A percentile compares a stretch with the other conserved stretches of the same genome.
These are phyloP conservation scores for Charina bottae DNA, from an alignment of 2,113 vertebrate species.

Conservation along the genomic window DNA sequence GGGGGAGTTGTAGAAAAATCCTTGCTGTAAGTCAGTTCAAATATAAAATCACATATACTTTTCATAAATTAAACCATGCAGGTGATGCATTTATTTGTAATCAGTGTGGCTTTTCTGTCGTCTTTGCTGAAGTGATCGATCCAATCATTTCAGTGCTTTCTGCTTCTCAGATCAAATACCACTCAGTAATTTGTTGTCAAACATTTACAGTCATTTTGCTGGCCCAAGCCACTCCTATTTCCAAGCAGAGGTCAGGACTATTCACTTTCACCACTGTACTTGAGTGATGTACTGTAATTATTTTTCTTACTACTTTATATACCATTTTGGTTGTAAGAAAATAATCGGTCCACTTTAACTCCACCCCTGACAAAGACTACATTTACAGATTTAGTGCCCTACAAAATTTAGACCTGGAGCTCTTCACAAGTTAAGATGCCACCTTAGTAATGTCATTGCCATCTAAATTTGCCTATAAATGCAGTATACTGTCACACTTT, in stretches of 20 bases:
- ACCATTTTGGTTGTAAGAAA: neutral
- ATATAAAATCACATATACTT: neutral
- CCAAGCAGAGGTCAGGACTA: neutral
- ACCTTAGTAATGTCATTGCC: neutral
- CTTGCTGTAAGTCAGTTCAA: neutral
- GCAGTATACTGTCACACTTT: conserved; percentile 16
- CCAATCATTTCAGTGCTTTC: neutral
- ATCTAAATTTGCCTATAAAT: neutral
- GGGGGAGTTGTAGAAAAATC: neutral
- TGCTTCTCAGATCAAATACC: neutral
- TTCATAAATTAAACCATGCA: neutral
- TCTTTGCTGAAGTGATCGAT: neutral
- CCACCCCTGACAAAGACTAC: neutral
- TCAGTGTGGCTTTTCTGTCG: neutral
- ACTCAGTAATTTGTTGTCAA: neutral
- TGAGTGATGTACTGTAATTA: too few species aligned
- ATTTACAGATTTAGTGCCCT: neutral
- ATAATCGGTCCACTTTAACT: neutral
- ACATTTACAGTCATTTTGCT: neutral
- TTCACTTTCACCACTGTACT: neutral
- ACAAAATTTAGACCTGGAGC: neutral
- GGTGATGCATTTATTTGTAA: neutral
- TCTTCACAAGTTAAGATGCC: neutral
- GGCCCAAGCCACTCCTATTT: neutral
- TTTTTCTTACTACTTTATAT: too few species aligned